Base-by-base conservation (phyloP, 2,113 vertebrate species). In the Hypanus sabinus region DNA sequence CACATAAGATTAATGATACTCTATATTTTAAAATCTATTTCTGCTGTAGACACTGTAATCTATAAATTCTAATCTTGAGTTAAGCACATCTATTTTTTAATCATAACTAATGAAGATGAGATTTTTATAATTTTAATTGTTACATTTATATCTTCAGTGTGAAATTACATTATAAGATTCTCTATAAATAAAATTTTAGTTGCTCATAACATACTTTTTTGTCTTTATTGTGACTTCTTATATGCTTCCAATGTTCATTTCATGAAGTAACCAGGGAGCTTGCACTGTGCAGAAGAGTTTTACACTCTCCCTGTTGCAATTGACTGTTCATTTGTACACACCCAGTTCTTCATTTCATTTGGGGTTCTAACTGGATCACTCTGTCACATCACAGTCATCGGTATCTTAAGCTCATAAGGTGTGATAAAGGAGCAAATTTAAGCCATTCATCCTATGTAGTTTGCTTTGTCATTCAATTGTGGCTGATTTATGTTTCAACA, bases 151-250 rank as follows among this genome's bases (percentile, higher is more conserved):
- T 33, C 57, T 90, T 68, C 60, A 65, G 20, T 90, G 60, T 90
- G 65, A 88, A 65, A 90, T 88, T 88, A 12, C 60, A 90, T 90
- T 68, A 88, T 33, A 88, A 88, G 10, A 18, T 88, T 90, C 85
- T 90, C 60, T 87, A 60, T 60, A 60, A 88, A 90, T 90, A 90
- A 90, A 90, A 90, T 65, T n/a, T 65, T 90, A n/a, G 16, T 65
- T 90, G 62, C 85, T 90, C 33, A 65, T 33, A 90, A 33, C 33
- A 1, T 65, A 12, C n/a, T 30, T 16, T 90, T 68, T 90, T 90
- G 57, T 27, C 57, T 22, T 27, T 60, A 7, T 87, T 60, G 8
- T 30, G 30, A 18, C 33, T 16, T 33, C 14, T 1, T 90, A 6
- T 36, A 6, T 9, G 14, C 85, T 65, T 2, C 30, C n/a, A 65